These are phyloP conservation scores for Cyanistes caeruleus DNA, from an alignment of 2,113 vertebrate species.

Conservation along the genomic window DNA sequence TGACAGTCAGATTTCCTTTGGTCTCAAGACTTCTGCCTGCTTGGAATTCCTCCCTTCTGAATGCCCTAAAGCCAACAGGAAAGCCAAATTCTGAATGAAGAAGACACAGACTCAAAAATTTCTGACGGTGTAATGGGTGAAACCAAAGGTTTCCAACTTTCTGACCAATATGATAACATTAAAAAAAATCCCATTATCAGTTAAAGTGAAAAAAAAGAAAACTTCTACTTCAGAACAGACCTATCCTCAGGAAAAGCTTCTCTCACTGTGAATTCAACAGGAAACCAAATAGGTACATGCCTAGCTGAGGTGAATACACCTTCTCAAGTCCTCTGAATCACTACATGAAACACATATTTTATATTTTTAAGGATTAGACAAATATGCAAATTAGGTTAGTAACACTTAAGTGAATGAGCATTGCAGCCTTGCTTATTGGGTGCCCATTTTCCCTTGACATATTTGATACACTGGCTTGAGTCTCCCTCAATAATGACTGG, in stretches of 20 bases:
- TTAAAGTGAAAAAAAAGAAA: background rate
- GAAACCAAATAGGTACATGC: background rate
- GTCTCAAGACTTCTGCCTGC: background rate
- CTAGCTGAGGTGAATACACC: background rate
- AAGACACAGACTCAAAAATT: background rate
- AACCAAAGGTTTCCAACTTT: background rate
- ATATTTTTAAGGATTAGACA: background rate
- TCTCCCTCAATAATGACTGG: background rate
- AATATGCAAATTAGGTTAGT: background rate
- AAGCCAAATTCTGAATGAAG: background rate
- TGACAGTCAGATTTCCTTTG: background rate
- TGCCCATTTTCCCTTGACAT: background rate
- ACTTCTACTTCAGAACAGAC: background rate
- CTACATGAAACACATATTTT: background rate
- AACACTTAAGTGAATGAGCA: background rate
- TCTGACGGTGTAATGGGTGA: background rate
- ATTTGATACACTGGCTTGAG: background rate
- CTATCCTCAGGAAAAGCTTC: background rate
- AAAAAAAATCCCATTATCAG: fast-evolving
- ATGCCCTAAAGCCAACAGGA: background rate
- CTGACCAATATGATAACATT: background rate
- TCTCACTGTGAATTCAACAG: background rate
- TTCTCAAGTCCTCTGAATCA: background rate
- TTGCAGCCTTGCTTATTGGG: background rate
- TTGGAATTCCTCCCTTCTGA: background rate